Conservation (phyloP, 2,113 vertebrate genomes). For the Synodontis membranacea region DNA sequence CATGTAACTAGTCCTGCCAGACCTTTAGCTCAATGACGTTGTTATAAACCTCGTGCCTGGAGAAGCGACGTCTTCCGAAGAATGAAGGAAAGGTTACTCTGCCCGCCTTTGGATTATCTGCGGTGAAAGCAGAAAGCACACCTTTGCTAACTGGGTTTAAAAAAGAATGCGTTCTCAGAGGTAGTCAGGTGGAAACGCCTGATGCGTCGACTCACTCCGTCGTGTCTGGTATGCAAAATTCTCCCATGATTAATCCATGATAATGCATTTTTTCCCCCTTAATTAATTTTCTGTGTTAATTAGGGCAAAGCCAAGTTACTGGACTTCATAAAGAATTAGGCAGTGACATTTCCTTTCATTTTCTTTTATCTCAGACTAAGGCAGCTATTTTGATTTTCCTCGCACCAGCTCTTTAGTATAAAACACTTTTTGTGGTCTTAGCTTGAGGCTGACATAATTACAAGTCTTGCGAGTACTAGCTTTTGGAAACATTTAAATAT, state of each 20-base stretch:
- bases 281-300: constrained; percentile 65
- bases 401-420: constrained; percentile 36
- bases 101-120: constrained; percentile 61
- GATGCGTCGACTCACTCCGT: background rate
- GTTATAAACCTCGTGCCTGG: constrained; percentile 13
- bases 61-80: constrained; percentile 39
- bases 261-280: constrained; percentile 50
- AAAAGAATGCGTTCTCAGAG: constrained; percentile 58
- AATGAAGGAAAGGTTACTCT: constrained; percentile 48
- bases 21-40: constrained; percentile 10
- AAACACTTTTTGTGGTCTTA: constrained; percentile 43
- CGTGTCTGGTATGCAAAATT: constrained; percentile 1
- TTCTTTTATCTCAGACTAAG: constrained; percentile 37
- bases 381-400: constrained; percentile 47
- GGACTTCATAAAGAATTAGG: constrained; percentile 42
- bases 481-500: constrained; percentile 50
- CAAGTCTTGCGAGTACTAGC: constrained; percentile 41
- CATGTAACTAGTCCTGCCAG: constrained; percentile 37
- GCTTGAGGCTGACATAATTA: constrained; percentile 50
- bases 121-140: constrained; percentile 66
- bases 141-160: constrained; percentile 72
- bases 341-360: constrained; percentile 10
- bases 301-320: constrained; percentile 50
- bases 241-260: constrained; percentile 37
- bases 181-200: constrained; percentile 30